Evolutionary conservation across 2,113 vertebrate genomes (phyloP).

Genomic region (Mormyrus lacerda): DNA sequence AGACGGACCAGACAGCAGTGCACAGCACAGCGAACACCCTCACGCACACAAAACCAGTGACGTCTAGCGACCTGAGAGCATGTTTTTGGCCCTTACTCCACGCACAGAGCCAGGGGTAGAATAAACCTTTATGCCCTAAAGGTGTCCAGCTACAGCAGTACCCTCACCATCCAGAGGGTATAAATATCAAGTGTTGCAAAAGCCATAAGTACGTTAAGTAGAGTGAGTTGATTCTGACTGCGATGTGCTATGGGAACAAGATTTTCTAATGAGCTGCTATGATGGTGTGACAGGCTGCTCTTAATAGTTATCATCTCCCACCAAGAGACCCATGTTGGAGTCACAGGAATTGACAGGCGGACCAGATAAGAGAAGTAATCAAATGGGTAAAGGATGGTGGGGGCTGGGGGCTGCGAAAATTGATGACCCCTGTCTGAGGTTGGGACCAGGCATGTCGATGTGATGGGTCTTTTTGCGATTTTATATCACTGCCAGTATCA

Average conservation of each 20-base stretch:
- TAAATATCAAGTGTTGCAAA: neutral
- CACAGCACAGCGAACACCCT: neutral
- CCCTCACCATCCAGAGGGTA: neutral
- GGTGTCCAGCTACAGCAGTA: neutral
- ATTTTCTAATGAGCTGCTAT: neutral
- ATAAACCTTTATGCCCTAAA: neutral
- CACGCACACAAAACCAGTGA: neutral
- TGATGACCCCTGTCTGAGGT: neutral
- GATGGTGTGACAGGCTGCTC: neutral
- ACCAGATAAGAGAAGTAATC: neutral
- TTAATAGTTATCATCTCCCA: neutral
- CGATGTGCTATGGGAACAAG: neutral
- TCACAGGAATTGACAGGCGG: neutral
- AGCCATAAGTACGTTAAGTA: neutral
- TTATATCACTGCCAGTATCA: neutral
- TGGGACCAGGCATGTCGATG: neutral
- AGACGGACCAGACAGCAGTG: neutral
- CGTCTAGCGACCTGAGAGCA: neutral
- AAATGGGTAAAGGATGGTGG: neutral
- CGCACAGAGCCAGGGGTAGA: neutral
- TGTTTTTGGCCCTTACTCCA: neutral
- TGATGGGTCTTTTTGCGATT: neutral
- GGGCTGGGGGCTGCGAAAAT: neutral
- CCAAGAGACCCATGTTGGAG: neutral
- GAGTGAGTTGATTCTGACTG: neutral